A percentile compares a stretch with the other conserved stretches of the same genome.
Evolutionary conservation across 1,140 invertebrate species (phyloP).

Genomic region (Papilio polyxenes): DNA sequence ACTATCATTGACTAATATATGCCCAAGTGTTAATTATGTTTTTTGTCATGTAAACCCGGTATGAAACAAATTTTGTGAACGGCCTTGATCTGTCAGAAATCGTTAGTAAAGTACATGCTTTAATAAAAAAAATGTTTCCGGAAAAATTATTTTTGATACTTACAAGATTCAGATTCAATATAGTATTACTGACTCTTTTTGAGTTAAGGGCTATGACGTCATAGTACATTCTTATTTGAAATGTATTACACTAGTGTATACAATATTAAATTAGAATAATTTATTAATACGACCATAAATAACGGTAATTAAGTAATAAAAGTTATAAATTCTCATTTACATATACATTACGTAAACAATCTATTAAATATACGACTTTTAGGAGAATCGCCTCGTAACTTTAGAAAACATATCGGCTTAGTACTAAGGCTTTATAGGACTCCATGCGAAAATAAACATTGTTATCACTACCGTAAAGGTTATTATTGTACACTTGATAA

Average conservation of each 20-base stretch:
- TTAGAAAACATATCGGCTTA: neutral
- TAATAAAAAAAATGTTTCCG: neutral
- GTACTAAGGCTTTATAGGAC: slow-evolving; percentile 6
- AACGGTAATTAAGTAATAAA: slow-evolving; percentile 8
- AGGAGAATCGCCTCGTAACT: neutral
- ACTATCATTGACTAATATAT: neutral
- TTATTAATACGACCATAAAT: neutral
- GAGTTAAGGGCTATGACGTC: neutral
- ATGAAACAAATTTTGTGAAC: neutral
- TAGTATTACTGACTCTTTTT: too few relatives aligned
- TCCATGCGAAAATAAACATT: neutral
- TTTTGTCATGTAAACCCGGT: neutral
- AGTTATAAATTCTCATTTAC: neutral
- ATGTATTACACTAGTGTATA: neutral
- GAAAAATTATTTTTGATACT: neutral
- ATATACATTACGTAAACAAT: neutral
- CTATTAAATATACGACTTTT: slow-evolving; percentile 16
- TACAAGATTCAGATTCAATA: too few relatives aligned
- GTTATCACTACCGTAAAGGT: neutral
- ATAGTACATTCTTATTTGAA: neutral
- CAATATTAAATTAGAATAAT: neutral
- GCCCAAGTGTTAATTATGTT: slow-evolving; percentile 4
- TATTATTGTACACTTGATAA: neutral
- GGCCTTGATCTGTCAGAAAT: neutral
- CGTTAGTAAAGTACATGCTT: neutral